These are phyloP conservation scores for Nomada ruficornis DNA, from an alignment of 2,888 invertebrate species.

Conservation along the genomic window DNA sequence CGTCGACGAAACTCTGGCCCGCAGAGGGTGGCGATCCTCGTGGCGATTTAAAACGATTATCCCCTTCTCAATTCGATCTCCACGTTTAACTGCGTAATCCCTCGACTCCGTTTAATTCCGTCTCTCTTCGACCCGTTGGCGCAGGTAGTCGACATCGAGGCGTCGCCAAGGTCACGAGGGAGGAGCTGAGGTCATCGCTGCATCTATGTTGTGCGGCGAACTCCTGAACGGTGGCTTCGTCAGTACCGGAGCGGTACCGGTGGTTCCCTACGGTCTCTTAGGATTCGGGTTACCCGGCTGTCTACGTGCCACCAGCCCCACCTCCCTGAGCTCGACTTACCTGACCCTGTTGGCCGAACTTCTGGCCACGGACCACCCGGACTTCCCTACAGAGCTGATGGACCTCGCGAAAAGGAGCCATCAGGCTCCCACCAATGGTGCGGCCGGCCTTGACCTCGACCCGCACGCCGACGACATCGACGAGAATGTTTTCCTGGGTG, in stretches of 20 bases:
- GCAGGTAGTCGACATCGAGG: conserved; percentile 67
- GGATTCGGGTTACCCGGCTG: conserved; percentile 83
- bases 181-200: conserved; percentile 75
- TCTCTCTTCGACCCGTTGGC: conserved; percentile 53
- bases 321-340: conserved; percentile 79
- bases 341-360: conserved; percentile 81
- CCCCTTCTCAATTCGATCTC: neutral
- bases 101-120: conserved; percentile 46
- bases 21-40: neutral
- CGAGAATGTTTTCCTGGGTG: conserved; percentile 82
- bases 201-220: conserved; percentile 84
- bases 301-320: conserved; percentile 80
- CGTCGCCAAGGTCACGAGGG: conserved; percentile 74
- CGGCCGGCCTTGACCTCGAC: conserved; percentile 77
- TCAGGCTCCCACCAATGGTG: conserved; percentile 72
- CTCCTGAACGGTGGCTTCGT: conserved; percentile 84
- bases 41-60: conserved; percentile 24
- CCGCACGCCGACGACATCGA: conserved; percentile 78
- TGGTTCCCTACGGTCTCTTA: conserved; percentile 82
- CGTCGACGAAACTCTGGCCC: neutral
- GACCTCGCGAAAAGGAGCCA: conserved; percentile 74
- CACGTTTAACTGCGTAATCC: neutral
- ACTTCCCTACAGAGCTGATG: conserved; percentile 71
- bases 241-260: conserved; percentile 83
- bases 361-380: conserved; percentile 78